These are phyloP conservation scores for Catalaphyllia jardinei DNA, from an alignment of 64 coral and sea anemone genomes.

Conservation along the genomic window DNA sequence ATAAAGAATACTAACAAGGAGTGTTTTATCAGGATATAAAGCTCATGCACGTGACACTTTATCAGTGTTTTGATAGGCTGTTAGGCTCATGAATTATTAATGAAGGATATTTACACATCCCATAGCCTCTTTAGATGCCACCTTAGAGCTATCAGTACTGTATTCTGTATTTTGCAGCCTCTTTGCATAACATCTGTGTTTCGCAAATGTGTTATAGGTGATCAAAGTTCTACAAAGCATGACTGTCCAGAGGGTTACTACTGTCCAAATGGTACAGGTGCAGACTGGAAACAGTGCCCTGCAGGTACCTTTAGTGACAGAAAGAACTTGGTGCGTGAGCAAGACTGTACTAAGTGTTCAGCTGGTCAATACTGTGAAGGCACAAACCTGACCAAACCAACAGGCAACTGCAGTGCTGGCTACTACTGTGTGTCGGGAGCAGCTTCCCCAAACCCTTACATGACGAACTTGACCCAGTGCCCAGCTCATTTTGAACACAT, in stretches of 20 bases:
- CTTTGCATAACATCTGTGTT: neutral
- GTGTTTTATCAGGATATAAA: no score
- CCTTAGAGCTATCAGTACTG: neutral
- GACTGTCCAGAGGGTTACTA: constrained; percentile 84
- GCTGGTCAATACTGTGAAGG: constrained; percentile 85
- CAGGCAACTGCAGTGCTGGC: constrained; percentile 75
- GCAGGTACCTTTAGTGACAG: constrained; percentile 80
- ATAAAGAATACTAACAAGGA: no score
- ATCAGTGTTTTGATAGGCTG: no score
- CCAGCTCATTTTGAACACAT: constrained; percentile 77
- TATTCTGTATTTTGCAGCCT: neutral
- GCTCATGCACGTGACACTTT: no score
- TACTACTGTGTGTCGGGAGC: constrained; percentile 91
- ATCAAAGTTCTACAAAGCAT: constrained; percentile 44
- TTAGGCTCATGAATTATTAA: no score
- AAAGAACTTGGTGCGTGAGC: constrained; percentile 63
- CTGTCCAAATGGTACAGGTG: constrained; percentile 95
- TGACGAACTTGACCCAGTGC: constrained; percentile 94
- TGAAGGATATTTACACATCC: no score
- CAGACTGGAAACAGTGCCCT: constrained; percentile 85
- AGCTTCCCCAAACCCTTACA: constrained; percentile 74
- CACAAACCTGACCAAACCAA: constrained; percentile 82
- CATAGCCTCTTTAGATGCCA: no score
- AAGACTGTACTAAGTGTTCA: constrained; percentile 89
- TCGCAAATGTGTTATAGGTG: constrained; percentile 23